Conservation (phyloP, 2,797 vertebrate genomes). For the Neosalanx taihuensis region DNA sequence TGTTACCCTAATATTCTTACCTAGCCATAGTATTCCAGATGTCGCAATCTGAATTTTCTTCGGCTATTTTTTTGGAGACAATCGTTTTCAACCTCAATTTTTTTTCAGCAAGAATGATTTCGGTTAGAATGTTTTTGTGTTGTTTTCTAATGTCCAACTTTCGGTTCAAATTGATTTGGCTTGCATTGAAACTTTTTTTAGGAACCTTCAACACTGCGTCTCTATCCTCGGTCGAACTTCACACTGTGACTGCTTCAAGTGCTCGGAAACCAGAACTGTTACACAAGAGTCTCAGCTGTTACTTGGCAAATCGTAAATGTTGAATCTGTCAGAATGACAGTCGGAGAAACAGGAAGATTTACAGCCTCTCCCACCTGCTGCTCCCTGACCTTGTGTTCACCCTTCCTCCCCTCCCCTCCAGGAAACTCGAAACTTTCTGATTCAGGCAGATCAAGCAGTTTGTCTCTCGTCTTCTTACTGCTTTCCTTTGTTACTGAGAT, state of each 20-base stretch:
- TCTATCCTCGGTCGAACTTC: not conserved
- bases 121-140: not conserved
- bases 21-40: too few species aligned
- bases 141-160: not conserved
- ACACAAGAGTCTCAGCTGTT: conserved; percentile 49
- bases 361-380: conserved; percentile 42
- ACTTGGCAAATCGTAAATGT: conserved; percentile 41
- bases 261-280: conserved; percentile 34
- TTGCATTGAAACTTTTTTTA: too few species aligned
- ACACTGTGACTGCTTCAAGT: not conserved
- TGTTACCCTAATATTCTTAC: too few species aligned
- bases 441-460: not conserved
- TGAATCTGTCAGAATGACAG: conserved; percentile 48
- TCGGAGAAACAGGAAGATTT: conserved; percentile 40
- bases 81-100: too few species aligned
- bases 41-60: too few species aligned
- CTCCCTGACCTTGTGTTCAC: conserved; percentile 19
- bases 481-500: conserved; percentile 30
- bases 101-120: too few species aligned
- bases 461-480: conserved; percentile 20
- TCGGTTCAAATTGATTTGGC: not conserved
- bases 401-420: not conserved
- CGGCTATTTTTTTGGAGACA: too few species aligned
- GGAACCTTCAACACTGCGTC: too few species aligned
- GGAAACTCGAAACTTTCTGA: not conserved